A percentile compares a stretch with the other conserved stretches of the same genome.
Conservation (phyloP, 2,797 vertebrate genomes). For the Leptodactylus fallax region DNA sequence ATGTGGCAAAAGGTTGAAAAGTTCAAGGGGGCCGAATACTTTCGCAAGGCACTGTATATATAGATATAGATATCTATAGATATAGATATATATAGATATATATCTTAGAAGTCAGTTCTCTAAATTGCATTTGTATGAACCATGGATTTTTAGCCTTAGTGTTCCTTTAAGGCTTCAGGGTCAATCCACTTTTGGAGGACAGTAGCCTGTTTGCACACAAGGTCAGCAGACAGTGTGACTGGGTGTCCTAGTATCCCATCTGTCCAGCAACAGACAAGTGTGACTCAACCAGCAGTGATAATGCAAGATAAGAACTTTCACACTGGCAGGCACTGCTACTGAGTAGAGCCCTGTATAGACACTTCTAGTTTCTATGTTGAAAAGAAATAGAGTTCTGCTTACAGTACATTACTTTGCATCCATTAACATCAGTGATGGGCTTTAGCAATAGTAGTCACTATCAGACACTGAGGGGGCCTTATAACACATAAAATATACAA, state of each 20-base stretch:
- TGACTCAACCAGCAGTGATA: neutral
- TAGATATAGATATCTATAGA: too few relatives aligned
- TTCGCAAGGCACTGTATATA: too few relatives aligned
- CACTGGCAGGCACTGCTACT: neutral
- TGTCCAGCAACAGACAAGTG: neutral
- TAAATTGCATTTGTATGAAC: too few relatives aligned
- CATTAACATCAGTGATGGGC: neutral
- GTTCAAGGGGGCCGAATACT: too few relatives aligned
- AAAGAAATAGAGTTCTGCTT: neutral
- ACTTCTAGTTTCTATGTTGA: neutral
- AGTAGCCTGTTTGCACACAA: slow-evolving; percentile 21
- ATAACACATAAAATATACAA: too few relatives aligned
- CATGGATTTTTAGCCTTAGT: too few relatives aligned
- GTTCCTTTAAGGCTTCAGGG: neutral
- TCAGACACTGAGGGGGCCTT: too few relatives aligned
- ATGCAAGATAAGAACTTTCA: slow-evolving; percentile 18
- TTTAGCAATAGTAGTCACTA: too few relatives aligned
- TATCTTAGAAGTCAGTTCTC: too few relatives aligned
- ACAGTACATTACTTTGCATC: neutral
- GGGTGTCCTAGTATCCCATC: neutral
- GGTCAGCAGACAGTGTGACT: slow-evolving; percentile 16
- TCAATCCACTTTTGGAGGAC: neutral
- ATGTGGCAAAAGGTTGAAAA: too few relatives aligned
- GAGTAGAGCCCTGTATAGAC: too few relatives aligned
- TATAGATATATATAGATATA: too few relatives aligned